Conservation (phyloP, 2,113 vertebrate species). For the Syrmaticus mikado region DNA sequence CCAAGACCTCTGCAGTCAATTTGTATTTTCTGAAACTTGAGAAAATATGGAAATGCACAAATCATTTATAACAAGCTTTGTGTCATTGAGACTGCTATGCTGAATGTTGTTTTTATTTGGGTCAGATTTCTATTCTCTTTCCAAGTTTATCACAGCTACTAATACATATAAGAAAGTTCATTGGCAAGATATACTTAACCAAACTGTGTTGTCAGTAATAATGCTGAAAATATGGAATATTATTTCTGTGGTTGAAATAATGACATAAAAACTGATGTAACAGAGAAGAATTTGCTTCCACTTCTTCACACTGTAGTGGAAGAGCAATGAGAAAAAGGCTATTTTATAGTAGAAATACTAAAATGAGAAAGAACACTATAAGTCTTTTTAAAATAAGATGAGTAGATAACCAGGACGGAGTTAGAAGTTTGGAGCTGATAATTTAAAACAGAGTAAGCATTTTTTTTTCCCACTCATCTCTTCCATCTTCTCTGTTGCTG, state of each 20-base stretch:
- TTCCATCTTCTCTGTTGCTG: background rate
- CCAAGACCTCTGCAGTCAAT: conserved; percentile 28
- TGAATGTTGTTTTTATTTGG: conserved; percentile 6
- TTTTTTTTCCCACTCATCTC: background rate
- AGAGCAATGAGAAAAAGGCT: background rate
- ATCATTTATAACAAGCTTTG: background rate
- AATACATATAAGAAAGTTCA: background rate
- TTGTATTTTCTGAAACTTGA: conserved; percentile 17
- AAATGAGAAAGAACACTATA: background rate
- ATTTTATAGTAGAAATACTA: background rate
- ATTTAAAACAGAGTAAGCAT: conserved; percentile 20
- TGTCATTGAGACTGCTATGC: background rate
- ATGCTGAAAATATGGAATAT: background rate
- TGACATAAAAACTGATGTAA: background rate
- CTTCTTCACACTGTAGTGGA: background rate
- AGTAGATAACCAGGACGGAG: background rate
- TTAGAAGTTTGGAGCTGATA: conserved; percentile 1
- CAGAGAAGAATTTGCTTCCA: background rate
- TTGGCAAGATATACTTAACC: background rate
- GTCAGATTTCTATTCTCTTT: conserved; percentile 7
- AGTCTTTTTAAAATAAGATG: background rate
- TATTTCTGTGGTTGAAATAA: background rate
- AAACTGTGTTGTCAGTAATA: background rate
- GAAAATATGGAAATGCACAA: conserved; percentile 42
- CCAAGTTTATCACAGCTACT: background rate